Evolutionary conservation across 1,140 invertebrate species (phyloP), one percentile per base, ranked within the genome.

Genomic region (Atopsyche davidsoni): DNA sequence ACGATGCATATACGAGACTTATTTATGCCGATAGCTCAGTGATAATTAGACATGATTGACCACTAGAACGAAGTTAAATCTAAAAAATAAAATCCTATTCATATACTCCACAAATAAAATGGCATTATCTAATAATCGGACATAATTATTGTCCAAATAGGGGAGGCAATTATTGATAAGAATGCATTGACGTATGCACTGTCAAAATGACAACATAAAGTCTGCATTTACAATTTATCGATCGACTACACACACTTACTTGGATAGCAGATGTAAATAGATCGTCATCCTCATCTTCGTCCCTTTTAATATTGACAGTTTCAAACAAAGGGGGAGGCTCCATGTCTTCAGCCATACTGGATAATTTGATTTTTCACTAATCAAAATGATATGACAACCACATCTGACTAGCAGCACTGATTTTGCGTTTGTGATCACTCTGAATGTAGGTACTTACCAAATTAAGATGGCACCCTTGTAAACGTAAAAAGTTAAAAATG

Each of bases 231-330:
- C 18, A 42, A 23, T 36, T 49, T 39, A 17, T 16, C 23, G 0
- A 49, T 72, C 62, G 45, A 64, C 60, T 64, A 67, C n/a, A n/a
- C n/a, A n/a, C n/a, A 62, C 62, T 73, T 78, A 88, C 86, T 77
- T 87, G 84, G 53, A 85, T 75, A 16, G 86, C 82, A 43, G 87
- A 88, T 43, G 79, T 76, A 67, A 89, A 90, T 59, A 89, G 75
- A 59, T 85, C 83, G 54, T 83, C 80, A 56, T 85, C 83, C 48
- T 85, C 81, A 35, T 82, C 81, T 24, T 82, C 76, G 58, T 81
- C 79, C 13, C 48, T 42, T 59, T 81, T 78, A 45, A 78, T 75
- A 62, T 82, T 77, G 35, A 84, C 80, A 58, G 79, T 82, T 63
- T 83, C 81, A 63, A 85, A 76, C 66, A 81, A 82, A 66, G 83